phyloP scores from a whole-genome alignment of 2,797 vertebrate genomes.

The Babyrousa celebensis region DNA sequence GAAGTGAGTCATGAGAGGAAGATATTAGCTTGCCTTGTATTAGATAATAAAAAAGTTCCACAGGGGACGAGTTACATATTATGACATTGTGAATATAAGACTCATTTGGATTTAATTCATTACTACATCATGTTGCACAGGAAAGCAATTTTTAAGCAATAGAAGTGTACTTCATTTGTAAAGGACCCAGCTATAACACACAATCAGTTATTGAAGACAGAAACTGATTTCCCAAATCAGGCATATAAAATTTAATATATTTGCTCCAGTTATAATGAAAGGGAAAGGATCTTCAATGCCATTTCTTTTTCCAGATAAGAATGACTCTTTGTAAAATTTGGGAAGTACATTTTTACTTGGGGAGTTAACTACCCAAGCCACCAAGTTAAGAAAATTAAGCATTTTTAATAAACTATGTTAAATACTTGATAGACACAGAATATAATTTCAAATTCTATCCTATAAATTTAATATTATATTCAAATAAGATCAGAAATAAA shows the following conservation, averaged over 20 bases:
- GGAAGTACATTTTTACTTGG: constrained; percentile 62
- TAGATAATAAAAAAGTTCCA: constrained; percentile 87
- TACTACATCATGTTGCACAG: constrained; percentile 85
- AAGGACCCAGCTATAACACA: constrained; percentile 69
- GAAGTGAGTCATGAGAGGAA: constrained; percentile 77
- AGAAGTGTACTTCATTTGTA: constrained; percentile 83
- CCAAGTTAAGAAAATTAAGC: constrained; percentile 39
- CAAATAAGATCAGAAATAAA: constrained; percentile 25
- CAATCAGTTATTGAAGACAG: constrained; percentile 80
- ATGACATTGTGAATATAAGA: constrained; percentile 82
- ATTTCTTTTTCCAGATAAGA: constrained; percentile 36
- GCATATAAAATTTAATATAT: constrained; percentile 82
- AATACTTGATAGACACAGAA: neutral
- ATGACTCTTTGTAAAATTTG: constrained; percentile 67
- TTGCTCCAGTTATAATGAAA: constrained; percentile 79
- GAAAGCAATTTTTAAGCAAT: constrained; percentile 88
- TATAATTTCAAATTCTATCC: neutral
- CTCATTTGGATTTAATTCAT: constrained; percentile 89
- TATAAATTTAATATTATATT: neutral
- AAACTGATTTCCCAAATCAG: constrained; percentile 88
- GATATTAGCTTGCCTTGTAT: constrained; percentile 79
- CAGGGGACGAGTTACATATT: constrained; percentile 87
- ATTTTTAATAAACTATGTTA: constrained; percentile 52
- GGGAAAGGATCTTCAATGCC: constrained; percentile 56
- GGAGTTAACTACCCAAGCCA: constrained; percentile 27